Base-by-base conservation (phyloP, 2,888 invertebrate genomes). In the Conchocele bisecta region DNA sequence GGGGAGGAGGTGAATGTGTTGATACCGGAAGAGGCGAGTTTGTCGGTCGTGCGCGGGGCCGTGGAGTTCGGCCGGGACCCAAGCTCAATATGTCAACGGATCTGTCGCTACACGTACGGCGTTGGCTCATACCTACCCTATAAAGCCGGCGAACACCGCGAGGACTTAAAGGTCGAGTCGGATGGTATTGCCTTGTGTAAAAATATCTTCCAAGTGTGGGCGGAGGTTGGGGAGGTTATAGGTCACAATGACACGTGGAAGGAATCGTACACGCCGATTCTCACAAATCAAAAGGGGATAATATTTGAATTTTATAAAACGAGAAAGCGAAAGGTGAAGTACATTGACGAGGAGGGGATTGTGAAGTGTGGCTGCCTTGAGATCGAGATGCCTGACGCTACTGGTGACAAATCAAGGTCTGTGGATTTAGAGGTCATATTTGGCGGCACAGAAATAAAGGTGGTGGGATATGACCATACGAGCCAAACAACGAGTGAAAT, bases 221-320 rank as follows among this genome's bases (percentile, higher is more conserved):
- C 86, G 1, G 86, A 86, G 50, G 84, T 84, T 11, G 87, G 88
- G 0, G 87, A 88, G 64, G 84, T 86, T 7, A 86, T 88, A 29
- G 88, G 86, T n/a, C 81, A 86, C 57, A 86, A 86, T 60, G 88
- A 88, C 68, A 79, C 86, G 26, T 88, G 88, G 88, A 82, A 84
- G 28, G 88, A 88, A 68, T 86, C 86, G 2, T 88, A 88, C 76
- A 88, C 88, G 5, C 88, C 88, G 2, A 88, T 88, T 24, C 86
- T 88, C 48, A 86, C 82, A 39, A 87, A 88, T 68, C 88, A 88
- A 65, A 83, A 83, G 56, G 88, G 88, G 6, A 88, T 88, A 26
- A 87, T 88, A 41, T 88, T 88, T 46, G 88, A 88, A 74, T 88
- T 88, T 76, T 88, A 86, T 68, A 84, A 86, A 28, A 85, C 84